Percentiles rank a stretch among this genome's conserved stretches.
phyloP scores from a whole-genome alignment of 2,888 invertebrate species.

The Pseudococcus longispinus region DNA sequence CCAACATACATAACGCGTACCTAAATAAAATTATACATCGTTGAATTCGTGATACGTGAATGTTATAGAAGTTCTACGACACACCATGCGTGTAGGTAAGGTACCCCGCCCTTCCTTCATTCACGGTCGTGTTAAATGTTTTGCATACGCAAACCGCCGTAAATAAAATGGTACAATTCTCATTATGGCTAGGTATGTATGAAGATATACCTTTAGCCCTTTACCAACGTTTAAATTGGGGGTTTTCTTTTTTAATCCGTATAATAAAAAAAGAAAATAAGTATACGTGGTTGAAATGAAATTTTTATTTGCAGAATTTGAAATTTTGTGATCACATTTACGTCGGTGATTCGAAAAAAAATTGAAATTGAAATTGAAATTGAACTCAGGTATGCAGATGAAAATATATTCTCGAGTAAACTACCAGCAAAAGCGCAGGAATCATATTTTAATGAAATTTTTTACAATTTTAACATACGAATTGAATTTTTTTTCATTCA shows the following conservation, averaged over 20 bases:
- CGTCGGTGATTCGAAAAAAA: too few relatives aligned
- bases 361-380: too few relatives aligned
- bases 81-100: neutral
- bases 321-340: too few relatives aligned
- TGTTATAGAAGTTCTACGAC: too few relatives aligned
- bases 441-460: too few relatives aligned
- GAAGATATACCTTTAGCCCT: too few relatives aligned
- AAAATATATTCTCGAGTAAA: too few relatives aligned
- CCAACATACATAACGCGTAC: neutral
- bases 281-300: too few relatives aligned
- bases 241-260: neutral
- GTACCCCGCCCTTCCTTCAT: neutral
- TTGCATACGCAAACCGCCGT: neutral
- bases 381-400: too few relatives aligned
- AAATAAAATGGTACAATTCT: neutral
- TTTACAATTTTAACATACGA: neutral
- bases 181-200: neutral
- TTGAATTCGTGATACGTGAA: neutral
- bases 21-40: neutral
- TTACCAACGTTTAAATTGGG: neutral
- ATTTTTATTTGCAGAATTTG: too few relatives aligned
- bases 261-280: too few relatives aligned
- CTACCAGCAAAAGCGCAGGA: too few relatives aligned
- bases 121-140: neutral
- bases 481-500: neutral